Evolutionary conservation across 2,797 vertebrate species (phyloP).

Genomic region (Bradypus variegatus): DNA sequence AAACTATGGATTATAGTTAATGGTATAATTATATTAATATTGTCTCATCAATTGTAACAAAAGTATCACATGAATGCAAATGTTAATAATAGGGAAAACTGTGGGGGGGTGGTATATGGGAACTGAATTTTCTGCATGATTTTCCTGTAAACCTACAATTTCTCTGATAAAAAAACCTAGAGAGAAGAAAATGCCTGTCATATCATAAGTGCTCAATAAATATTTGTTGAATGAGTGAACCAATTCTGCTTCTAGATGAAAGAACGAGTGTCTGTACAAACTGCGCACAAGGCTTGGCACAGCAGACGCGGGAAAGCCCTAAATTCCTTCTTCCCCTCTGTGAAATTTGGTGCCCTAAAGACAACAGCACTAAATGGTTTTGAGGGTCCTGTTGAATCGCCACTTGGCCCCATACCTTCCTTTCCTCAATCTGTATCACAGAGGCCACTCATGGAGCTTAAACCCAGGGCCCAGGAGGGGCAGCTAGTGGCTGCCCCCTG

Average conservation of each 20-base stretch:
- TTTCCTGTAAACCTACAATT: too few species aligned
- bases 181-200: too few species aligned
- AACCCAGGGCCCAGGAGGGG: neutral
- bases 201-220: neutral
- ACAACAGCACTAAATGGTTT: neutral
- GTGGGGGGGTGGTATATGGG: too few species aligned
- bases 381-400: neutral
- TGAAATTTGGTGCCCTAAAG: neutral
- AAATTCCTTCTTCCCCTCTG: neutral
- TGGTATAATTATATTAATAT: too few species aligned
- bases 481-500: neutral
- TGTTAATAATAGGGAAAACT: too few species aligned
- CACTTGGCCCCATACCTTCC: neutral
- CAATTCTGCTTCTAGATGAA: neutral
- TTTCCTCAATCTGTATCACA: neutral
- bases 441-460: neutral
- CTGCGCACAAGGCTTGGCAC: neutral
- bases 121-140: too few species aligned
- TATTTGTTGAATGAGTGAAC: neutral
- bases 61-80: too few species aligned
- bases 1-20: too few species aligned
- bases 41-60: too few species aligned
- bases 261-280: neutral
- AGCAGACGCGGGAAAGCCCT: neutral
- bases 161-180: too few species aligned